Base-by-base conservation (phyloP, 2,888 invertebrate species). In the Eristalinus sepulchralis region DNA sequence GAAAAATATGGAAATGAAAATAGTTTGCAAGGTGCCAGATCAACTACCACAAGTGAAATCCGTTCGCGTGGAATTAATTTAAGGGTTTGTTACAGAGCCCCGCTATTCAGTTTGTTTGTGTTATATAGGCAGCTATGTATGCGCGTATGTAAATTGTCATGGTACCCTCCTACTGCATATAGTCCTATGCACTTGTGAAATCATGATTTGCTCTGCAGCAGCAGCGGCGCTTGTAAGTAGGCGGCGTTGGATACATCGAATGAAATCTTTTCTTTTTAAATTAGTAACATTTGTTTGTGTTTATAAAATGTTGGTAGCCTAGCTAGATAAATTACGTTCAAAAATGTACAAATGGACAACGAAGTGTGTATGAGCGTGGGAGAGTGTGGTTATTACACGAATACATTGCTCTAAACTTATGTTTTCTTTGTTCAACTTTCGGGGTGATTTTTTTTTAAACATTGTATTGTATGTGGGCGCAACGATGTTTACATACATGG, bases 321-420 rank as follows among this genome's bases (percentile, higher is more conserved):
- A 86, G 83, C 83, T 83, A 86, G 83, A 68, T 79, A 66, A 78
- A 67, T 75, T 86, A 78, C 84, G 84, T 78, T 78, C 36, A 86
- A 86, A 86, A 86, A 86, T 83, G 66, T 86, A 86, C 86, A 86
- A 86, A 79, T 86, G 83, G 86, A 79, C 78, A 83, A 78, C 83
- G 53, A 86, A 79, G 82, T 86, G 66, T 47, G 47, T 47, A 17
- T n/a, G 11, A 1, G 47, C 17, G 47, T 59, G 75, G 63, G 47
- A 59, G 34, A 31, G 78, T 75, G 83, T 64, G 78, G 78, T 75
- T 83, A 83, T 79, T 86, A 83, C 78, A 86, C 64, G 66, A 70
- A 64, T 66, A 82, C 36, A 57, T 77, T 82, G 67, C 55, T 67
- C 11, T 62, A 27, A 17, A 71, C 24, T 13, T 20, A 11, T 53